Percentiles rank a stretch among this genome's conserved stretches.
Evolutionary conservation across 2,888 invertebrate species (phyloP).

Genomic region (Patella ulyssiponensis): DNA sequence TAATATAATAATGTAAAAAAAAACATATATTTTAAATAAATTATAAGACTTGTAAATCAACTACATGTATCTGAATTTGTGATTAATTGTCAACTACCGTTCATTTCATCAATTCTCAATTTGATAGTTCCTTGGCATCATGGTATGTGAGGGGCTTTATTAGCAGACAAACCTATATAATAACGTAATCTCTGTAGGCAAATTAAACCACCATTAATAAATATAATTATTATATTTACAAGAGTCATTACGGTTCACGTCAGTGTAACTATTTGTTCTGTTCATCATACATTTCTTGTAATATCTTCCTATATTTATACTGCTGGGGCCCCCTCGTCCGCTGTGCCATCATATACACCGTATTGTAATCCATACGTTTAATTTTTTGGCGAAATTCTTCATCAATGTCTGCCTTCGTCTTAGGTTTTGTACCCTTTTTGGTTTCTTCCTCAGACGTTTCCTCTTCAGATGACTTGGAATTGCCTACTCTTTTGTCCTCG

Average conservation of each 20-base stretch:
- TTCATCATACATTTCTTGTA: slow-evolving; percentile 3
- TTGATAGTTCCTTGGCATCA: too few relatives aligned
- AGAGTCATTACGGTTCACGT: background rate
- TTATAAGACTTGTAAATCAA: too few relatives aligned
- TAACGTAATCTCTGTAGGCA: too few relatives aligned
- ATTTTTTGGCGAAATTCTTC: slow-evolving; percentile 2
- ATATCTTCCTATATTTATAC: slow-evolving; percentile 4
- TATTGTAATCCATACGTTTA: slow-evolving; percentile 1
- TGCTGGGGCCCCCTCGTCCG: background rate
- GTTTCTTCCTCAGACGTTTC: background rate
- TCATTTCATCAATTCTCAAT: too few relatives aligned
- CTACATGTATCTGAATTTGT: too few relatives aligned
- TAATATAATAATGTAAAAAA: too few relatives aligned
- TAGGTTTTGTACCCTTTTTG: background rate
- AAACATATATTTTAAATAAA: too few relatives aligned
- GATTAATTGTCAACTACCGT: too few relatives aligned
- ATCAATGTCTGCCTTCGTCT: background rate
- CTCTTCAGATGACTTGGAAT: background rate
- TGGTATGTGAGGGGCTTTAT: too few relatives aligned
- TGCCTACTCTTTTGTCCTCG: background rate
- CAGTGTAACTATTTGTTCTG: background rate
- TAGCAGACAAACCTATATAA: too few relatives aligned
- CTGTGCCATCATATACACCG: background rate
- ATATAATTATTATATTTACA: background rate
- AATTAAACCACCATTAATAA: too few relatives aligned